Conservation (phyloP, 2,888 invertebrate species). For the Leucophenga montana region DNA sequence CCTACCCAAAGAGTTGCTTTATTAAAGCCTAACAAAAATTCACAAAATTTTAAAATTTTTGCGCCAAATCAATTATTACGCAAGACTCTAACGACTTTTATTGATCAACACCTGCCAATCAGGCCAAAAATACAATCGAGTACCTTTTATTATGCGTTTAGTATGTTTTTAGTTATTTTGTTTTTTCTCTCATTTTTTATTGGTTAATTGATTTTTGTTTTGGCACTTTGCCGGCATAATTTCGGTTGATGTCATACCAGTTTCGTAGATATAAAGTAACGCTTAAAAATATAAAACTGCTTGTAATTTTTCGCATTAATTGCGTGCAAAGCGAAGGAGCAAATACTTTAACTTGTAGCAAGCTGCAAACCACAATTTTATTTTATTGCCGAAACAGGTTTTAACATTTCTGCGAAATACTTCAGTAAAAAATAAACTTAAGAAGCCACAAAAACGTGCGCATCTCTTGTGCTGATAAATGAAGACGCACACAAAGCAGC, state of each 20-base stretch:
- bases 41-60: conserved; percentile 12
- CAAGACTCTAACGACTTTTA: conserved; percentile 31
- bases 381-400: conserved; percentile 1
- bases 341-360: not conserved
- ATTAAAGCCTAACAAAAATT: not conserved
- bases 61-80: conserved; percentile 24
- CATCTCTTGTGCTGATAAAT: not conserved
- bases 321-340: not conserved
- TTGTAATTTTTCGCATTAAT: not conserved
- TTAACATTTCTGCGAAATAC: not conserved
- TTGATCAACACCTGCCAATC: conserved; percentile 64
- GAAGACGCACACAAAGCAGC: not conserved
- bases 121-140: conserved; percentile 44
- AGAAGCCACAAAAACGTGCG: conserved; percentile 8
- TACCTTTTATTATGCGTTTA: not conserved
- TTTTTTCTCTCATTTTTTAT: not conserved
- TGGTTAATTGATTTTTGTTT: conserved; percentile 45
- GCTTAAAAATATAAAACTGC: not conserved
- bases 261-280: not conserved
- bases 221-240: conserved; percentile 61
- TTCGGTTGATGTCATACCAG: conserved; percentile 8
- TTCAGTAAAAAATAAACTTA: not conserved
- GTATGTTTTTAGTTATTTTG: conserved; percentile 1
- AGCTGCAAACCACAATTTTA: not conserved
- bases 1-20: too few species aligned